phyloP scores from a whole-genome alignment of 2,113 vertebrate species.

The Strigops habroptila region DNA sequence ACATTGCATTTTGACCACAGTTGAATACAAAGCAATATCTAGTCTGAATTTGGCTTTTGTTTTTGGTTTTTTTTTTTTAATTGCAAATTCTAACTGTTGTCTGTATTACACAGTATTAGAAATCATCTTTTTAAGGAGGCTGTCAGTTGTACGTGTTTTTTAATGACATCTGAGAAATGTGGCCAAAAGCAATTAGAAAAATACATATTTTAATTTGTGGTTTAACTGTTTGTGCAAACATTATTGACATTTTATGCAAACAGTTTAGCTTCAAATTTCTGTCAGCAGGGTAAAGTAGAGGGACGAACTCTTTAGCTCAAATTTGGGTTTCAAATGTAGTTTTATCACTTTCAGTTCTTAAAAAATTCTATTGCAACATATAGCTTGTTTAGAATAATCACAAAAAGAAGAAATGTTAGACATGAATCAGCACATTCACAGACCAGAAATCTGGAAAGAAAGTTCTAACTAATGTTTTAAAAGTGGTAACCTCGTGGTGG shows the following conservation, averaged over 20 bases:
- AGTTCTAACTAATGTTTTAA: not conserved
- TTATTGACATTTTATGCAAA: not conserved
- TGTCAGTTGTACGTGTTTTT: not conserved
- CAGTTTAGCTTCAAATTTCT: not conserved
- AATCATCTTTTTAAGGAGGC: not conserved
- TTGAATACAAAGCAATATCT: not conserved
- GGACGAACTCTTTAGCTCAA: not conserved
- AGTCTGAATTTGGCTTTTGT: not conserved
- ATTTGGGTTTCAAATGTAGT: not conserved
- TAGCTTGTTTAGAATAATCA: not conserved
- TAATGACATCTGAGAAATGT: not conserved
- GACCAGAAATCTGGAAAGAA: slow-evolving; percentile 7
- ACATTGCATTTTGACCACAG: not conserved
- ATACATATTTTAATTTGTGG: not conserved
- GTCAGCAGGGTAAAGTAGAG: not conserved
- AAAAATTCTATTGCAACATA: not conserved
- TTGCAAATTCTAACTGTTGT: not conserved
- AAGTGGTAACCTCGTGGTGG: not conserved
- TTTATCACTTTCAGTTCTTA: not conserved
- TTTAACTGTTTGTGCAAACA: not conserved
- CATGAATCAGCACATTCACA: not conserved
- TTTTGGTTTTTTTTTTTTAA: not conserved
- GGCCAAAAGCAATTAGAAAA: not conserved
- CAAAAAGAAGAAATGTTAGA: not conserved
- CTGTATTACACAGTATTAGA: not conserved